A percentile compares a stretch with the other conserved stretches of the same genome.
Conservation (phyloP, 2,797 vertebrate species). For the Mormyrus hasselquistii region DNA sequence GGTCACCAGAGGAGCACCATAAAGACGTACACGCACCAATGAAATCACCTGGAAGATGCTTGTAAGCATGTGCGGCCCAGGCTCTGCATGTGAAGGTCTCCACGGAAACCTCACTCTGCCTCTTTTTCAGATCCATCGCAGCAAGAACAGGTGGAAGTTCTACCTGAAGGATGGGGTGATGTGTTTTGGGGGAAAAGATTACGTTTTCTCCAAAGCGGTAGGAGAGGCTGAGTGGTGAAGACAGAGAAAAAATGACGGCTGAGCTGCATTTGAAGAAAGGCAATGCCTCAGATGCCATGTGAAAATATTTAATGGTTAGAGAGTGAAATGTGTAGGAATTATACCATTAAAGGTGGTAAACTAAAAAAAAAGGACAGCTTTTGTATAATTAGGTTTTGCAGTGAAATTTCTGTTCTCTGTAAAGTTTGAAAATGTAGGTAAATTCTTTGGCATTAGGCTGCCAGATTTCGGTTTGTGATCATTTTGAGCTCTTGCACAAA, state of each 20-base stretch:
- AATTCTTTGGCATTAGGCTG: not conserved
- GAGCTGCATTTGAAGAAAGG: not conserved
- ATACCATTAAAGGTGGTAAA: not conserved
- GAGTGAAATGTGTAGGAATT: not conserved
- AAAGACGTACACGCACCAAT: not conserved
- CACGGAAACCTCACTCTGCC: not conserved
- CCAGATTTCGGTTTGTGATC: not conserved
- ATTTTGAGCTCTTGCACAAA: not conserved
- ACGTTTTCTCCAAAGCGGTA: conserved; percentile 89
- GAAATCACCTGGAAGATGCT: not conserved
- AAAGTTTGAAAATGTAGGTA: conserved; percentile 1
- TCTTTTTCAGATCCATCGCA: conserved; percentile 82
- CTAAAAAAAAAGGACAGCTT: not conserved
- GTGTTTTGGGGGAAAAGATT: conserved; percentile 85
- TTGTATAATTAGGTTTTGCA: not conserved
- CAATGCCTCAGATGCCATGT: not conserved
- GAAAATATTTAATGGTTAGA: not conserved
- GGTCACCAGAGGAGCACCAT: not conserved
- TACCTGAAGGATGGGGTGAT: conserved; percentile 92
- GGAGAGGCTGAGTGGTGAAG: conserved; percentile 95
- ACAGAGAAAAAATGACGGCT: not conserved
- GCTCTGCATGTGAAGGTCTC: not conserved
- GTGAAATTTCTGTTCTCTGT: not conserved
- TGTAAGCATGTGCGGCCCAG: not conserved
- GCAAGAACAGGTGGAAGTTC: conserved; percentile 98